These are phyloP conservation scores for Lutraria rhynchaena DNA, from an alignment of 1,140 invertebrate genomes.

Conservation along the genomic window DNA sequence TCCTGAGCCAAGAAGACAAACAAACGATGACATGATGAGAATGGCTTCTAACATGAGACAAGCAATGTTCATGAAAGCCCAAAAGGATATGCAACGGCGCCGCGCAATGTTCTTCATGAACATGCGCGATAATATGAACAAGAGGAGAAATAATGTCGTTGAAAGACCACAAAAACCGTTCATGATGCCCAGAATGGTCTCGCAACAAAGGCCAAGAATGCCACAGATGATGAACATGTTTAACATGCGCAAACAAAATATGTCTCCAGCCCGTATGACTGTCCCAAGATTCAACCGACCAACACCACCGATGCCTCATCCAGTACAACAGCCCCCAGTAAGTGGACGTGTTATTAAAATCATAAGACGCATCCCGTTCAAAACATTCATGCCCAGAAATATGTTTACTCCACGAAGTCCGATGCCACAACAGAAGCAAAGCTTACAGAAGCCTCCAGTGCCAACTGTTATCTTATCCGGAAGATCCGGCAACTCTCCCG, in stretches of 20 bases:
- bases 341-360: conserved; percentile 26
- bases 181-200: conserved; percentile 4
- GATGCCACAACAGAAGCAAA: background rate
- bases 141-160: background rate
- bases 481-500: background rate
- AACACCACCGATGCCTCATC: conserved; percentile 36
- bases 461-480: conserved; percentile 36
- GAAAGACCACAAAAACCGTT: background rate
- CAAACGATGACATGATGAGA: conserved; percentile 33
- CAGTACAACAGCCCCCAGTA: conserved; percentile 33
- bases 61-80: conserved; percentile 23
- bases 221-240: background rate
- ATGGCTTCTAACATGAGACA: conserved; percentile 40
- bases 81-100: conserved; percentile 44
- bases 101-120: conserved; percentile 33
- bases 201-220: background rate
- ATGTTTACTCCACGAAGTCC: background rate
- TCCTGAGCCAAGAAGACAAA: background rate
- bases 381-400: conserved; percentile 24
- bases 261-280: background rate
- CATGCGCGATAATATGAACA: conserved; percentile 14
- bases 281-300: conserved; percentile 9
- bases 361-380: conserved; percentile 14
- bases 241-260: background rate
- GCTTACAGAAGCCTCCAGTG: background rate